Base-by-base conservation (phyloP, 2,113 vertebrate species). In the Lathamus discolor region DNA sequence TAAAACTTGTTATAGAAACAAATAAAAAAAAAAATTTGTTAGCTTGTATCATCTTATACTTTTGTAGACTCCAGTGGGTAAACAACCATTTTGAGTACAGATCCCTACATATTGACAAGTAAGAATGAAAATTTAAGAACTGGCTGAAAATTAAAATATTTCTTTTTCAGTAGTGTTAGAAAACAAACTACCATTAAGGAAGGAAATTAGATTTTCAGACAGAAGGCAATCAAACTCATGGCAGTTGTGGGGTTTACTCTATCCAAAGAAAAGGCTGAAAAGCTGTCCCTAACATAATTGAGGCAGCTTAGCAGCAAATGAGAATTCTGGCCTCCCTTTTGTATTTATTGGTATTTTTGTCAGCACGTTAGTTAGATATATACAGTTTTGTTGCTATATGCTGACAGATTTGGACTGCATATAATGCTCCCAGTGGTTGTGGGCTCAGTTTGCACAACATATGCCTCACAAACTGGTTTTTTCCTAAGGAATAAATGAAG, bases 381-480 rank as follows among this genome's bases (percentile, higher is more conserved):
- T 74, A 67, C 46, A 83, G 82, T 86, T 92, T 49, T 83, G 67
- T 93, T 94, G 63, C 78, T 78, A 95, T 81, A 84, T 78, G 82
- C 68, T 96, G 93, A 94, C 88, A 97, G 93, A 92, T 94, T 96
- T 96, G 81, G 88, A 88, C 67, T 92, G 54, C 88, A 80, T 90
- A 29, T 69, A 90, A 85, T 70, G 52, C 75, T 95, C 88, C 81
- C 86, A 78, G 55, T 91, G 81, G 70, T 83, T 92, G 74, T 92
- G 91, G 90, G 91, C 80, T 95, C 93, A 63, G 88, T 96, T 96
- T 94, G 61, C 81, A 86, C 86, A 96, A 89, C 88, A 95, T 95
- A 96, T 93, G 96, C 86, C 89, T 92, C 54, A 80, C 74, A 97
- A 91, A 96, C 72, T 94, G 76, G 24, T 13, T 90, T 96, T 91